Evolutionary conservation across 2,797 vertebrate species (phyloP), one percentile per base, ranked within the genome.

Genomic region (Antrozous pallidus): DNA sequence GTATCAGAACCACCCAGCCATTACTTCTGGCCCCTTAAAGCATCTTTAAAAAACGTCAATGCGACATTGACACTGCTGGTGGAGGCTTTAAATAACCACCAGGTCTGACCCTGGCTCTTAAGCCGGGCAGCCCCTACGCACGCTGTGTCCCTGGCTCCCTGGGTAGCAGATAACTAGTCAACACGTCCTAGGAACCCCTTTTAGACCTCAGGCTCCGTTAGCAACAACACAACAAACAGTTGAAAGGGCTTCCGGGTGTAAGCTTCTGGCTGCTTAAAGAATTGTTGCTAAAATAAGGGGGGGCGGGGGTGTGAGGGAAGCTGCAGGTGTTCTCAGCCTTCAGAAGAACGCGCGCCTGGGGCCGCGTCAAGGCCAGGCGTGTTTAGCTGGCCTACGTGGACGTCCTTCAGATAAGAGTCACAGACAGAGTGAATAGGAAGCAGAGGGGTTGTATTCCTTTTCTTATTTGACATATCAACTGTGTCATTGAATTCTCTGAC

Each of bases 141-240:
- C 94, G 45, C 97, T 31, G 86, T 96, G 95, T 97, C 97, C 97
- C 97, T 88, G 96, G 75, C 97, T 97, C 95, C 61, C 77, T 33
- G 93, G 92, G 78, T 93, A 97, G 98, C 97, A 95, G 98, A 98
- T 97, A 97, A 96, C 97, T 95, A 96, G 96, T 97, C 98, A 98
- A 95, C 98, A 96, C 28, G 83, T 97, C 97, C 96, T 96, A 97
- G 98, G 98, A 98, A 97, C 97, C 98, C 97, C 98, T 98, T 95
- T 97, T 97, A 95, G 81, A 96, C 92, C 96, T 96, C 95, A 97
- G 96, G 78, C 97, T 98, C 98, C 97, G 91, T 97, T 98, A 98
- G 98, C 98, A 98, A 98, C 98, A 97, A 88, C 97, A 98, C 98
- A 98, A 98, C 98, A 98, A 98, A 98, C 97, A 98, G 75, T 97